A percentile compares a stretch with the other conserved stretches of the same genome.
Evolutionary conservation across 1,140 invertebrate genomes (phyloP).

Genomic region (Sweltsa coloradensis): DNA sequence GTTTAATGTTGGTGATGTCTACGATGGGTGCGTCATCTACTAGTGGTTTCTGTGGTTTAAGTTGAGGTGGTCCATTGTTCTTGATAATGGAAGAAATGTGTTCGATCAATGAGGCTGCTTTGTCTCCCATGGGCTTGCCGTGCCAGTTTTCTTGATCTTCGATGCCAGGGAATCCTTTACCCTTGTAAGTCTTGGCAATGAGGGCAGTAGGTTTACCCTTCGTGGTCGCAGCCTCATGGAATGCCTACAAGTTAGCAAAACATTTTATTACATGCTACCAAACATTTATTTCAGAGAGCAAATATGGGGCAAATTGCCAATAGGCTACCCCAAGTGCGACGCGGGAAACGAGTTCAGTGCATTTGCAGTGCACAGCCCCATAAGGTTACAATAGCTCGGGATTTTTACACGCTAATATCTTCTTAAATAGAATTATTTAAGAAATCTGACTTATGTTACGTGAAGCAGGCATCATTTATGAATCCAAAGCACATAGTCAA

Average conservation of each 20-base stretch:
- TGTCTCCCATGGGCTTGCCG: constrained; percentile 84
- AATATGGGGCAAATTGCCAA: not conserved
- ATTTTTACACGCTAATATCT: too few species aligned
- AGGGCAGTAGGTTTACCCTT: constrained; percentile 85
- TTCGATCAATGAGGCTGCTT: constrained; percentile 43
- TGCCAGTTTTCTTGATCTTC: constrained; percentile 95
- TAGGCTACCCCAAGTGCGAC: too few species aligned
- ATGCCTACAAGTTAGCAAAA: constrained; percentile 39
- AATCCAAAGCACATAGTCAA: too few species aligned
- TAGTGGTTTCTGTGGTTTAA: constrained; percentile 50
- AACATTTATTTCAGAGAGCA: not conserved
- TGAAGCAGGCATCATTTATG: too few species aligned
- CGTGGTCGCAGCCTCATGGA: constrained; percentile 63
- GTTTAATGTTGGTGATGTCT: constrained; percentile 58
- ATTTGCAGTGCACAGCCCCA: too few species aligned
- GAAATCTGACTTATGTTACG: too few species aligned
- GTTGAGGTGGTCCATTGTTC: constrained; percentile 38
- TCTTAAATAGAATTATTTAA: not conserved
- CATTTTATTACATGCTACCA: not conserved
- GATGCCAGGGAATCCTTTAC: constrained; percentile 74
- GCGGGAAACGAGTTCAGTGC: too few species aligned
- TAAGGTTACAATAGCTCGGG: too few species aligned
- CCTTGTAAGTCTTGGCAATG: constrained; percentile 93
- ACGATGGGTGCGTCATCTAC: constrained; percentile 56
- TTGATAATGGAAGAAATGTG: constrained; percentile 53